A percentile compares a stretch with the other conserved stretches of the same genome.
Conservation (phyloP, 2,113 vertebrate species). For the Galeopterus variegatus region DNA sequence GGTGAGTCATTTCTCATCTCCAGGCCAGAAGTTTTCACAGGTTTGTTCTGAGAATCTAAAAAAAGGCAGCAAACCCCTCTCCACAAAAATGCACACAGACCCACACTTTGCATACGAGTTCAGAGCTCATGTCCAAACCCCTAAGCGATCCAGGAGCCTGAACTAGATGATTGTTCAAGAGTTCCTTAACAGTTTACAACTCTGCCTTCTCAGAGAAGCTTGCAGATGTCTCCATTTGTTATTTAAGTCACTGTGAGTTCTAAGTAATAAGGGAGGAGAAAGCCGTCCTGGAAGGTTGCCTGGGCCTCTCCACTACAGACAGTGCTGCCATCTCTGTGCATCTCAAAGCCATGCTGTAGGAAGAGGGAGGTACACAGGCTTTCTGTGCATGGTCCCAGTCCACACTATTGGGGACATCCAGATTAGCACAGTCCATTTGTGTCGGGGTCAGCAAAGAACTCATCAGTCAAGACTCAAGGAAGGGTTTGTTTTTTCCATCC, state of each 20-base stretch:
- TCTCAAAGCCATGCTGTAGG: conserved; percentile 47
- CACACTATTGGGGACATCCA: conserved; percentile 48
- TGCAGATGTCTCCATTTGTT: neutral
- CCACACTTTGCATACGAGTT: rapidly evolving
- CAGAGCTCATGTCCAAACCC: neutral
- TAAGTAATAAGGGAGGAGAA: neutral
- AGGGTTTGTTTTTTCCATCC: conserved; percentile 44
- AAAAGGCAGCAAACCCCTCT: neutral
- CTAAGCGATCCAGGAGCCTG: neutral
- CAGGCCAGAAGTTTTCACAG: rapidly evolving
- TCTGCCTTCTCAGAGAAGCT: neutral
- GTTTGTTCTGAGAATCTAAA: neutral
- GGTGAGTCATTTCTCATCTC: neutral
- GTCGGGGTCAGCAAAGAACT: conserved; percentile 72
- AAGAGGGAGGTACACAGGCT: conserved; percentile 62
- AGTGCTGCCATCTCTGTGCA: neutral
- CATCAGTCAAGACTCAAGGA: conserved; percentile 62
- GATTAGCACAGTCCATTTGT: conserved; percentile 67
- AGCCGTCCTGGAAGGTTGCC: rapidly evolving
- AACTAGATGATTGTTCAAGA: neutral
- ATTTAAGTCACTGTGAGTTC: neutral
- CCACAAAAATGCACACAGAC: neutral
- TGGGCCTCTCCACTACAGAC: neutral
- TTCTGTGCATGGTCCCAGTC: conserved; percentile 56
- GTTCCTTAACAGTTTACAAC: rapidly evolving